Base-by-base conservation (phyloP, 2,113 vertebrate genomes). In the Macroglossus sobrinus region DNA sequence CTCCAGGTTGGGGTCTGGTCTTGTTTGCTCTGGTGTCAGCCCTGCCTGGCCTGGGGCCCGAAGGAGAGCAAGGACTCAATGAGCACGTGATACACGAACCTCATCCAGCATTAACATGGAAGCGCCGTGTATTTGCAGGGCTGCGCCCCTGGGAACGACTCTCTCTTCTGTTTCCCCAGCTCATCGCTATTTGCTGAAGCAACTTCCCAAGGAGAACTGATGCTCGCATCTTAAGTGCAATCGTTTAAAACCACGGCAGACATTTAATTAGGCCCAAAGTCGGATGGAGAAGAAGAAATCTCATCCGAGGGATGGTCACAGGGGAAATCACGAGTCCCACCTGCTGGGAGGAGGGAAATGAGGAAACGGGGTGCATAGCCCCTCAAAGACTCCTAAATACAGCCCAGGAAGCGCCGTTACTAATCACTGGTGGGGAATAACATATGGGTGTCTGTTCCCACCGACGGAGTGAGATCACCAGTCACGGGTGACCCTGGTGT, bases 361-460 rank as follows among this genome's bases (percentile, higher is more conserved):
- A 71, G 22, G n/a, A 84, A 74, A n/a, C 91, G 38, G 43, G 71
- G 75, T 78, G 75, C 75, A 63, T 28, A 79, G n/a, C 22, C 59
- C 71, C 75, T 90, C 84, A 68, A 72, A 92, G 76, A 79, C 45
- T 96, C 90, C 22, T 81, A 76, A 90, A 47, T 38, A 61, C 22
- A 68, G 33, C 30, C 80, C 61, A 68, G 88, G 33, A 88, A 92
- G 79, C 30, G 8, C 53, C 35, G 45, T 38, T 76, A 47, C 26
- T 63, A 4, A 76, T 71, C 85, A 81, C 3, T 68, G 59, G 33
- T 80, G 18, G n/a, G 40, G 24, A 33, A n/a, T 14, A 90, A 33
- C n/a, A 35, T 66, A 79, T 21, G 76, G 30, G 50, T 87, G 35
- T 19, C 33, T n/a, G 26, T 93, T 88, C 57, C 45, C 26, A 91